Evolutionary conservation across 2,797 vertebrate species (phyloP).

Genomic region (Coracias cyanogaster): DNA sequence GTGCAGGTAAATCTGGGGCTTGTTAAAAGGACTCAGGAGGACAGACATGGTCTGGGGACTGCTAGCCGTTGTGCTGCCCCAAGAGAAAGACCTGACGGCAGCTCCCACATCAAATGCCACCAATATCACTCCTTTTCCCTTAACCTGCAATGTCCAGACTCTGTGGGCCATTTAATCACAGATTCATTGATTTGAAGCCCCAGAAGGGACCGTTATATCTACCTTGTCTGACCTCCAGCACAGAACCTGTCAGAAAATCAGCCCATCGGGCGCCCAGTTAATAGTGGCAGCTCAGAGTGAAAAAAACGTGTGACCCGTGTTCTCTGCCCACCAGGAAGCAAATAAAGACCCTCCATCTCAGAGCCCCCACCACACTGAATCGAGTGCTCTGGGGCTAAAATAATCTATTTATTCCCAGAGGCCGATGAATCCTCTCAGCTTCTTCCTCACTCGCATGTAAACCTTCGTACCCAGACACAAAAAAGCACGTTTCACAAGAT

Average conservation of each 20-base stretch:
- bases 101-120: not conserved
- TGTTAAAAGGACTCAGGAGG: not conserved
- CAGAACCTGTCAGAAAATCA: not conserved
- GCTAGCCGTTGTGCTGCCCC: not conserved
- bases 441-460: not conserved
- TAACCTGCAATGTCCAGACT: not conserved
- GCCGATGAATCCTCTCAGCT: not conserved
- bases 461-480: not conserved
- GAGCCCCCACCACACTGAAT: fast-evolving
- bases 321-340: not conserved
- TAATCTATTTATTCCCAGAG: not conserved
- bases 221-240: constrained; percentile 3
- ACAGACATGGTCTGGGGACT: not conserved
- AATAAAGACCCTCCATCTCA: not conserved
- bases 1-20: not conserved
- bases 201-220: not conserved
- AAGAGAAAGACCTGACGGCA: not conserved
- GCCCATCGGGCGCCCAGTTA: not conserved
- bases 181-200: not conserved
- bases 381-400: not conserved
- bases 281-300: not conserved
- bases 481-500: not conserved
- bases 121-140: not conserved
- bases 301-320: not conserved
- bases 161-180: constrained; percentile 1